phyloP scores from a whole-genome alignment of 2,888 invertebrate genomes.

The Esperia sulphurella region DNA sequence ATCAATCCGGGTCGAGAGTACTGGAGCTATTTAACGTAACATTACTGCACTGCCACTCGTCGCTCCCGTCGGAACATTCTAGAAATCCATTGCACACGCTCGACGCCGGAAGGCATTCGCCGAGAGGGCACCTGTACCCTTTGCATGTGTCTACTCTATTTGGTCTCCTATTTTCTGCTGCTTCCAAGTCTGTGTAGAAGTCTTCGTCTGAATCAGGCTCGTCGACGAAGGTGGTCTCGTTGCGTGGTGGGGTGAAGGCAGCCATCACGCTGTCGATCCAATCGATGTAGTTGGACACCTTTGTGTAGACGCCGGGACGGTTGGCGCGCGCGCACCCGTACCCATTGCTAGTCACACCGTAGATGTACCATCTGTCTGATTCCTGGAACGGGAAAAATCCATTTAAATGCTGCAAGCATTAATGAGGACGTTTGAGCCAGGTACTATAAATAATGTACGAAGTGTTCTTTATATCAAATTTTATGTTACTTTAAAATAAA shows the following conservation, averaged over 20 bases:
- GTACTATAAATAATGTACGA: no score
- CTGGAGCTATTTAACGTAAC: slow-evolving; percentile 40
- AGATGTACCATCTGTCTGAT: slow-evolving; percentile 70
- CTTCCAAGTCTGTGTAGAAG: slow-evolving; percentile 60
- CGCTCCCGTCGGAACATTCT: slow-evolving; percentile 88
- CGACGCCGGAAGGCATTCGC: slow-evolving; percentile 85
- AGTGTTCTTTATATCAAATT: no score
- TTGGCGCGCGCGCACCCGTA: slow-evolving; percentile 89
- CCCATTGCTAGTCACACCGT: slow-evolving; percentile 88
- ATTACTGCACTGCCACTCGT: slow-evolving; percentile 81
- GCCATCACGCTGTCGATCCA: slow-evolving; percentile 83
- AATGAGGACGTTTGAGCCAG: no score
- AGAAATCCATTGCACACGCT: slow-evolving; percentile 88
- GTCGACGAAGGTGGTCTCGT: slow-evolving; percentile 30
- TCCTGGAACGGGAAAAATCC: slow-evolving; percentile 40
- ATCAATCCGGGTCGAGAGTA: slow-evolving; percentile 52
- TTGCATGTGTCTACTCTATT: slow-evolving; percentile 69
- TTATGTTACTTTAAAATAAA: no score
- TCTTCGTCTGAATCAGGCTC: slow-evolving; percentile 44
- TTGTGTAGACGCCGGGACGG: slow-evolving; percentile 89
- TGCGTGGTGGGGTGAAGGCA: slow-evolving; percentile 43
- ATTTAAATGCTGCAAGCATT: neutral
- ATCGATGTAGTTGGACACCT: slow-evolving; percentile 85
- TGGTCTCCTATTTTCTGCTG: slow-evolving; percentile 59
- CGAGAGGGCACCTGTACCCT: slow-evolving; percentile 87